These are phyloP conservation scores for Gymnodraco acuticeps DNA, from an alignment of 2,797 vertebrate species.

Conservation along the genomic window DNA sequence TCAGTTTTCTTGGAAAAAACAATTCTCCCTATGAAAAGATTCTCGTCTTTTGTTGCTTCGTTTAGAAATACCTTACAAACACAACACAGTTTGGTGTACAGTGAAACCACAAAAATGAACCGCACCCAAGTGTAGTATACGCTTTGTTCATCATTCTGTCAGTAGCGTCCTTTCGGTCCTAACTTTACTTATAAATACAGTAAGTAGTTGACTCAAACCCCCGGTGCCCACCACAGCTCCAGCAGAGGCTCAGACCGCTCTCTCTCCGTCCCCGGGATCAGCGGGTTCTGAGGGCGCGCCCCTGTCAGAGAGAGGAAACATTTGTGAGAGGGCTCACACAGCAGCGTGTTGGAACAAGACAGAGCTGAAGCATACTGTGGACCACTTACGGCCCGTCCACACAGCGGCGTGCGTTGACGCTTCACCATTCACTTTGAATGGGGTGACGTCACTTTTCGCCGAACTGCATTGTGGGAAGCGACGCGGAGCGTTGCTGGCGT, in stretches of 20 bases:
- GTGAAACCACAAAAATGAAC: background rate
- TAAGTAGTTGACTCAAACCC: conserved; percentile 36
- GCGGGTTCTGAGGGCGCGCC: conserved; percentile 62
- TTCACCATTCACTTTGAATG: no score
- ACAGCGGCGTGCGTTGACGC: no score
- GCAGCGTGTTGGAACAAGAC: background rate
- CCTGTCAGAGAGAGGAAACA: conserved; percentile 64
- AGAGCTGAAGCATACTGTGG: no score
- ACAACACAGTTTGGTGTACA: background rate
- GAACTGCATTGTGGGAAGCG: no score
- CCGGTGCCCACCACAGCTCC: conserved; percentile 6
- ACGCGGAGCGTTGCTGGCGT: no score
- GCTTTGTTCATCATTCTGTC: background rate
- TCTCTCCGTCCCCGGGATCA: conserved; percentile 51
- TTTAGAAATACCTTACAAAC: background rate
- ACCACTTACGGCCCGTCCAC: no score
- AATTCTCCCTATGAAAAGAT: background rate
- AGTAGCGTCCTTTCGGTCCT: background rate
- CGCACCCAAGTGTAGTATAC: conserved; percentile 14
- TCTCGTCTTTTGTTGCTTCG: background rate
- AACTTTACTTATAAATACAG: conserved; percentile 32
- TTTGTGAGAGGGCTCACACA: conserved; percentile 5
- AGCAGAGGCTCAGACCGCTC: conserved; percentile 29
- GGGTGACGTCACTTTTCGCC: no score
- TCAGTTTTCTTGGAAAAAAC: background rate